A percentile compares a stretch with the other conserved stretches of the same genome.
phyloP scores from a whole-genome alignment of 2,797 vertebrate species.

The Crocidura indochinensis region DNA sequence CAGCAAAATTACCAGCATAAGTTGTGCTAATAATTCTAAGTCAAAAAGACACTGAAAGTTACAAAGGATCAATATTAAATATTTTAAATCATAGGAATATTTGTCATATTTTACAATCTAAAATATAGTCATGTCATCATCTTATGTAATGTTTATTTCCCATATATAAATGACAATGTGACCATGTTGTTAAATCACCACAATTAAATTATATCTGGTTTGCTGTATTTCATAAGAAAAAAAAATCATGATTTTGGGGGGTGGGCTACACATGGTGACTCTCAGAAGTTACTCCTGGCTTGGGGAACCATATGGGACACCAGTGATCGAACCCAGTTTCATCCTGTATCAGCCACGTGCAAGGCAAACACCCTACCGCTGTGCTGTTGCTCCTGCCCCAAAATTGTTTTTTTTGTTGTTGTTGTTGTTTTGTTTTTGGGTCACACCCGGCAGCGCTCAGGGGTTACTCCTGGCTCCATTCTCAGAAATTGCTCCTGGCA shows the following conservation, averaged over 20 bases:
- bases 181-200: background rate
- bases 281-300: too few species aligned
- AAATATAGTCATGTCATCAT: background rate
- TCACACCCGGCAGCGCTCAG: too few species aligned
- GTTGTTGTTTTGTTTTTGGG: too few species aligned
- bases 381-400: too few species aligned
- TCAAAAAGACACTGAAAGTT: background rate
- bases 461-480: too few species aligned
- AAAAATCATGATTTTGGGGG: background rate
- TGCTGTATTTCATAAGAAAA: background rate
- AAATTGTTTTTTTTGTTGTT: too few species aligned
- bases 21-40: background rate
- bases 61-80: background rate
- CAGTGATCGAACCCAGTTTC: too few species aligned
- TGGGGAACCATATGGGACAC: too few species aligned
- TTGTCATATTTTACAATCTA: background rate
- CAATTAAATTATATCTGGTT: conserved; percentile 9
- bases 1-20: background rate
- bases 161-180: background rate
- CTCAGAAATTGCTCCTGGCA: too few species aligned
- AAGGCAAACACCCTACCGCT: too few species aligned
- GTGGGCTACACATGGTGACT: too few species aligned
- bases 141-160: background rate
- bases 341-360: too few species aligned
- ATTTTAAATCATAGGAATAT: background rate